These are phyloP conservation scores for Tenthredo notha DNA, from an alignment of 2,888 invertebrate species.

Conservation along the genomic window DNA sequence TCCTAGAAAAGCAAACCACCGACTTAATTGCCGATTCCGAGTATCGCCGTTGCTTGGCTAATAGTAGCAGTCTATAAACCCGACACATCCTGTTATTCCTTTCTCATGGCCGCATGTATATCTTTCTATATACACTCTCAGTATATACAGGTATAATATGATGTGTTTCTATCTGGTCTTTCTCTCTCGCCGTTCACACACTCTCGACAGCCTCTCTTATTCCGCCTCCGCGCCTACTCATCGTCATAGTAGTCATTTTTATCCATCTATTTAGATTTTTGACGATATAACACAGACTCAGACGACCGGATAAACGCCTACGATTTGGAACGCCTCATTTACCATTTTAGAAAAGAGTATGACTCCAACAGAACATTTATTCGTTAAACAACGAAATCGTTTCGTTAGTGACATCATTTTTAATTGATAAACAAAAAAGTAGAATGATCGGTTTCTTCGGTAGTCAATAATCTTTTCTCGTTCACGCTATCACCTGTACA, in stretches of 20 bases:
- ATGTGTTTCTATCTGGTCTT: neutral
- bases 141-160: neutral
- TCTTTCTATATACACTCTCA: neutral
- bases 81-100: slow-evolving; percentile 47
- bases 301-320: neutral
- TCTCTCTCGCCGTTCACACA: slow-evolving; percentile 14
- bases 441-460: neutral
- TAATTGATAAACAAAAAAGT: neutral
- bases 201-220: neutral
- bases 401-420: neutral
- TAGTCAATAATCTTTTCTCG: neutral
- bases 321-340: neutral
- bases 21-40: slow-evolving; percentile 48
- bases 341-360: slow-evolving; percentile 8
- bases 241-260: slow-evolving; percentile 18
- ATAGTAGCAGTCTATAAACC: slow-evolving; percentile 19
- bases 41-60: slow-evolving; percentile 35
- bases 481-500: neutral
- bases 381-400: neutral
- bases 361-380: neutral
- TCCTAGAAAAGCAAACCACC: slow-evolving; percentile 51
- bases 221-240: neutral
- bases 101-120: slow-evolving; percentile 14
- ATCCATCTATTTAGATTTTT: slow-evolving; percentile 13
- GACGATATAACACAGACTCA: neutral